Evolutionary conservation across 2,888 invertebrate species (phyloP), one percentile per base, ranked within the genome.

Genomic region (Hypena proboscidalis): DNA sequence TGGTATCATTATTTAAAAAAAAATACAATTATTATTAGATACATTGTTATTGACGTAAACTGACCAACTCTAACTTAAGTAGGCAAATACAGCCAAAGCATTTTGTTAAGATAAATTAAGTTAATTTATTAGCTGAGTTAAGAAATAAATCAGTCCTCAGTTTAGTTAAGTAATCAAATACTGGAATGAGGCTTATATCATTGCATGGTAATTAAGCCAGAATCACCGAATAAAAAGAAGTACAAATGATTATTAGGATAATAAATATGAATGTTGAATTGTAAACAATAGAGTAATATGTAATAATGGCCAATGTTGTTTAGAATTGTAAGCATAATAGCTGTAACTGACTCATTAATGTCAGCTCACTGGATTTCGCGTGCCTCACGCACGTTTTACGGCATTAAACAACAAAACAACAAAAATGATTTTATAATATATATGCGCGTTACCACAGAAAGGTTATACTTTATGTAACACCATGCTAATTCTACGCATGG

Each of bases 401-500:
- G 6, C 15, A 22, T 21, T 11, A 5, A 27, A 52, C 37, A 27
- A 20, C 11, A 30, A 6, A 22, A 37, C 23, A 19, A 38, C 30
- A 20, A 11, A 19, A 6, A 23, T 14, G 27, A 9, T 7, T 32
- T 15, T 29, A 10, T 31, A 10, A 7, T 19, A 26, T 13, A 6
- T 2, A 33, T 23, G 20, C 4, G 10, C 31, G 9, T 10, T 7
- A 9, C 6, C 10, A 23, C 14, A 10, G 5, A 2, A 30, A 23
- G 6, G 20, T 19, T 20, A 20, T 0, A 19, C 9, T 31, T 19
- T 48, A 51, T 37, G 26, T 41, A 48, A 51, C 17, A 40, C 14
- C 41, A 42, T 44, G 47, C 19, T 21, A 35, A 35, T 19, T 35
- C 27, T 47, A 22, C 9, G 8, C 35, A 40, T 37, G 21, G 34